These are phyloP conservation scores for Pristionchus arcanus DNA, from an alignment of 2,888 invertebrate species.

Conservation along the genomic window DNA sequence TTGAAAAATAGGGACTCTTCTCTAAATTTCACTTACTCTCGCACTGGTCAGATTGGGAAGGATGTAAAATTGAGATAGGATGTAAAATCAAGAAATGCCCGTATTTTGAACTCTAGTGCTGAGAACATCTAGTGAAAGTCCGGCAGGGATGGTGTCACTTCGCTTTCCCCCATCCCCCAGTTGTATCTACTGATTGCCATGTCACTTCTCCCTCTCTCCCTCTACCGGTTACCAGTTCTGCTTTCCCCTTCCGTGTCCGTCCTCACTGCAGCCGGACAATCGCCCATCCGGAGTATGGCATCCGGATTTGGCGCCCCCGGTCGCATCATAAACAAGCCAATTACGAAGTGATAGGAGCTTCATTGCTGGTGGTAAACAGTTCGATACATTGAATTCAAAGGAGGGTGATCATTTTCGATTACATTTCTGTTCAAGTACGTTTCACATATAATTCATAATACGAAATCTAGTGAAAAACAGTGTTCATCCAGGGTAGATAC, in stretches of 20 bases:
- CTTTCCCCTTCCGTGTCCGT: constrained; percentile 11
- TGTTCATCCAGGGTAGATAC: too few species aligned
- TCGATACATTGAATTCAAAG: background rate
- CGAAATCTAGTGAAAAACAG: too few species aligned
- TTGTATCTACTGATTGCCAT: constrained; percentile 38
- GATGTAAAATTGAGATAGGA: too few species aligned
- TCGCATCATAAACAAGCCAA: background rate
- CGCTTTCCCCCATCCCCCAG: background rate
- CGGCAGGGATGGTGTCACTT: constrained; percentile 14
- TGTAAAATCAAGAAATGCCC: too few species aligned
- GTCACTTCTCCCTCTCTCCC: constrained; percentile 20
- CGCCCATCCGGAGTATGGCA: background rate
- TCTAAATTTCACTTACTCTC: too few species aligned
- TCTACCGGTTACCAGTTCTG: constrained; percentile 35
- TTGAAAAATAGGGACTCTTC: background rate
- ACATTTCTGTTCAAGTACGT: too few species aligned
- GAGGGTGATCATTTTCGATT: background rate
- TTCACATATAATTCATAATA: too few species aligned
- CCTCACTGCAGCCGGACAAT: background rate
- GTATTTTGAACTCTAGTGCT: background rate
- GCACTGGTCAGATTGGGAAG: too few species aligned
- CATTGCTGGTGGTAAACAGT: background rate
- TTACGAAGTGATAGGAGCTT: background rate
- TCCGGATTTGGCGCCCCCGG: background rate
- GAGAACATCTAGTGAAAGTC: background rate